These are phyloP conservation scores for Atherinomorus stipes DNA, from an alignment of 2,113 vertebrate species.

Conservation along the genomic window DNA sequence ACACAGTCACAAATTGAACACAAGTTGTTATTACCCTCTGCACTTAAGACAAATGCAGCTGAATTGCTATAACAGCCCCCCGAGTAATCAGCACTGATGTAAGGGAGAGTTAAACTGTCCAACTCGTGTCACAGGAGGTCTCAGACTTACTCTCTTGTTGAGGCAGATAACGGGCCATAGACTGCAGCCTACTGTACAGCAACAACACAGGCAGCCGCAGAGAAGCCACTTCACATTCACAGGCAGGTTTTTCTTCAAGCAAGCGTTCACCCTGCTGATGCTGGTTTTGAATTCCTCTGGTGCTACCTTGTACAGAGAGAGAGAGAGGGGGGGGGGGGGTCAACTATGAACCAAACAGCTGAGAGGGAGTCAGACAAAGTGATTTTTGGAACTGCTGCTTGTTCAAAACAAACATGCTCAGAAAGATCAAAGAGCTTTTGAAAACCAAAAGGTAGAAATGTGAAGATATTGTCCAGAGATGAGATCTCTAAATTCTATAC, in stretches of 20 bases:
- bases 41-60: conserved; percentile 40
- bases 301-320: conserved; percentile 87
- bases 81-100: conserved; percentile 64
- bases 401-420: conserved; percentile 41
- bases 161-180: conserved; percentile 99
- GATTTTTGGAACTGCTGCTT: conserved; percentile 23
- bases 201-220: conserved; percentile 98
- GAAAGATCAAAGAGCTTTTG: conserved; percentile 72
- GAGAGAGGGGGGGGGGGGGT: not conserved
- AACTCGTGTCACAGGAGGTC: conserved; percentile 21
- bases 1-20: conserved; percentile 68
- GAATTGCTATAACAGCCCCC: conserved; percentile 63
- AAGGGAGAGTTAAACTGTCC: conserved; percentile 64
- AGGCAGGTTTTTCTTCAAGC: conserved; percentile 95
- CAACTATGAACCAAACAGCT: not conserved
- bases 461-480: conserved; percentile 78
- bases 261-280: conserved; percentile 92
- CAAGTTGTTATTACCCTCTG: conserved; percentile 54
- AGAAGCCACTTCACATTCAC: conserved; percentile 98
- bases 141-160: conserved; percentile 95
- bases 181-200: conserved; percentile 97
- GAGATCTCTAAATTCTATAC: conserved; percentile 73
- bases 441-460: conserved; percentile 73
- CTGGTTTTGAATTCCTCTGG: conserved; percentile 99
- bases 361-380: conserved; percentile 9